Evolutionary conservation across 2,888 invertebrate genomes (phyloP).

Genomic region (Phalera bucephala): DNA sequence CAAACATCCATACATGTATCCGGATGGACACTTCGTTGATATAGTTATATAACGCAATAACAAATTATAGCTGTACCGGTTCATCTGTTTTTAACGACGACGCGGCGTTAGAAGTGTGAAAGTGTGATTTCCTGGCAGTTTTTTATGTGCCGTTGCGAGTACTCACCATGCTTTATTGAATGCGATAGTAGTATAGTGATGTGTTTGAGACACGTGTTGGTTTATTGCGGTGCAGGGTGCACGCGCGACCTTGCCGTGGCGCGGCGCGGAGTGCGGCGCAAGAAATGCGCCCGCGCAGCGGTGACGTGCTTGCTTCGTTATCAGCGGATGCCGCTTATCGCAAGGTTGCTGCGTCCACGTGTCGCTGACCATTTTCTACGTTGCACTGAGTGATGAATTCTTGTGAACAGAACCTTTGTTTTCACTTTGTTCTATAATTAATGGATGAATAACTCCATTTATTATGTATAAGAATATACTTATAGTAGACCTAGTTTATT

Average conservation of each 20-base stretch:
- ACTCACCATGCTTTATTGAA: conserved; percentile 22
- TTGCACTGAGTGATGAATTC: not conserved
- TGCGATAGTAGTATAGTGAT: conserved; percentile 18
- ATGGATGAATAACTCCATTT: too few species aligned
- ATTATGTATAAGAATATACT: too few species aligned
- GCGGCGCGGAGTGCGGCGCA: conserved; percentile 13
- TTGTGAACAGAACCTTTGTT: not conserved
- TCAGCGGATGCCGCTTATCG: conserved; percentile 70
- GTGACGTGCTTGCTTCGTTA: conserved; percentile 54
- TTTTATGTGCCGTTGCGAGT: conserved; percentile 8
- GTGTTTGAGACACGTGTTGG: conserved; percentile 59
- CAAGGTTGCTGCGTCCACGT: conserved; percentile 66
- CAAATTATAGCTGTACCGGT: too few species aligned
- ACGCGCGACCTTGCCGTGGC: conserved; percentile 54
- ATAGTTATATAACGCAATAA: too few species aligned
- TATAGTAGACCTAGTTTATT: too few species aligned
- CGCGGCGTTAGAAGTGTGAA: conserved; percentile 3
- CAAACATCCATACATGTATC: too few species aligned
- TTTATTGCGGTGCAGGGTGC: conserved; percentile 49
- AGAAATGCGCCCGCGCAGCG: conserved; percentile 60
- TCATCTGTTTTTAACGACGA: too few species aligned
- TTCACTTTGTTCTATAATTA: not conserved
- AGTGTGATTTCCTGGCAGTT: conserved; percentile 6
- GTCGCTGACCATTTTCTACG: conserved; percentile 42
- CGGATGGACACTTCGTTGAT: too few species aligned